Evolutionary conservation across 2,888 invertebrate genomes (phyloP), one percentile per base, ranked within the genome.

Genomic region (Cheilosia variabilis): DNA sequence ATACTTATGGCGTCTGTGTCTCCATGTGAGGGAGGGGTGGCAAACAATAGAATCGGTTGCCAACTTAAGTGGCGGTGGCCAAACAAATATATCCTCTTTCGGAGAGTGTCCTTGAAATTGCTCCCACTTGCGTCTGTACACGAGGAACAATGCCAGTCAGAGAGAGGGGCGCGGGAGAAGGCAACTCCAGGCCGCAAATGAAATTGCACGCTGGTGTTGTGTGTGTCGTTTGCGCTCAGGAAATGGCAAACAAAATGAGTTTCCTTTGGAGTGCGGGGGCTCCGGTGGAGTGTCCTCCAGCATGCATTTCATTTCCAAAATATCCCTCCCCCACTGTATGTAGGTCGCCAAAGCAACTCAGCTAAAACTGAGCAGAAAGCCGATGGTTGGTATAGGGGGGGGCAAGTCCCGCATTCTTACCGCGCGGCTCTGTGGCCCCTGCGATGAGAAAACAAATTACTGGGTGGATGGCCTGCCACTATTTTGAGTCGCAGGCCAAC

Each of bases 181-280:
- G 66, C 65, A 71, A 84, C 76, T 80, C 76, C 80, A 80, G 50
- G 55, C 71, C 80, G 76, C 81, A 86, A 86, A 86, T 81, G 81
- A 81, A 66, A 81, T 86, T 86, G 76, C 72, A 68, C 76, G 63
- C 73, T 63, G 73, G 47, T 79, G 68, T 82, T 76, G 79, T 62
- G 82, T 65, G 68, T 78, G 55, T 66, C 53, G 65, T 78, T 78
- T 73, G 73, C 53, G 72, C 76, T 86, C 72, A 72, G 86, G 86
- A 81, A 81, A 81, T 86, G 81, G 72, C 81, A 86, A 81, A 77
- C 86, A 77, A 86, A 86, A 86, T 86, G 81, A 81, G 76, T 86
- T 86, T 86, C 81, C 81, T 81, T 71, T 62, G 31, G 57, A 24
- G 53, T 6, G 22, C 2, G 45, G 52, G 24, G 47, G 27, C 47